Evolutionary conservation across 2,888 invertebrate species (phyloP).

Genomic region (Aphodius sticticus): DNA sequence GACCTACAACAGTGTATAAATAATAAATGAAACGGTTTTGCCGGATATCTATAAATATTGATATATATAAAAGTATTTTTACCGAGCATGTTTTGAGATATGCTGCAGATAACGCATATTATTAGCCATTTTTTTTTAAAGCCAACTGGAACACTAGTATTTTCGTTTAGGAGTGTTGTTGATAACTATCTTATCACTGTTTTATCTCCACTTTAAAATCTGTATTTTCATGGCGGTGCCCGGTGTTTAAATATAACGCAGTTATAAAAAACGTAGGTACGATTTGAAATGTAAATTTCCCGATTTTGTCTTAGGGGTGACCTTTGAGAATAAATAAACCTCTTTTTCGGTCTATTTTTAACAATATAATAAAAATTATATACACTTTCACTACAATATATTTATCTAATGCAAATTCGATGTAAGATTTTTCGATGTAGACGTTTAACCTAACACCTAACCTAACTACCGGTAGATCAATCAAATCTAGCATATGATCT

Average conservation of each 20-base stretch:
- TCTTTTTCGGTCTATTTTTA: not conserved
- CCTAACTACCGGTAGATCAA: not conserved
- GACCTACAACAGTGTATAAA: slow-evolving; percentile 45
- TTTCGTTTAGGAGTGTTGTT: not conserved
- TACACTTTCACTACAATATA: not conserved
- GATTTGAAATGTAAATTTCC: not conserved
- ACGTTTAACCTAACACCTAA: not conserved
- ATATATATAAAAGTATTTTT: slow-evolving; percentile 26
- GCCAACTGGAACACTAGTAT: not conserved
- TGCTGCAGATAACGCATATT: slow-evolving; percentile 50
- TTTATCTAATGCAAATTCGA: not conserved
- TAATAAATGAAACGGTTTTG: not conserved
- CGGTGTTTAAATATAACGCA: not conserved
- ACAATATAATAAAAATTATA: not conserved
- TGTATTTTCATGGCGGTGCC: not conserved
- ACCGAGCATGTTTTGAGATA: slow-evolving; percentile 52
- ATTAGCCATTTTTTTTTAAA: slow-evolving; percentile 51
- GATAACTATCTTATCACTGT: not conserved
- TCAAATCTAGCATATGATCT: not conserved
- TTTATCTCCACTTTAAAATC: not conserved
- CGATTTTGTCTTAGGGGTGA: not conserved
- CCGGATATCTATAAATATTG: not conserved
- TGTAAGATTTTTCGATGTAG: not conserved
- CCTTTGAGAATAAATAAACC: not conserved
- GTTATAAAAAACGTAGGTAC: not conserved